phyloP scores from a whole-genome alignment of 2,113 vertebrate genomes.

The Eulemur rufifrons region DNA sequence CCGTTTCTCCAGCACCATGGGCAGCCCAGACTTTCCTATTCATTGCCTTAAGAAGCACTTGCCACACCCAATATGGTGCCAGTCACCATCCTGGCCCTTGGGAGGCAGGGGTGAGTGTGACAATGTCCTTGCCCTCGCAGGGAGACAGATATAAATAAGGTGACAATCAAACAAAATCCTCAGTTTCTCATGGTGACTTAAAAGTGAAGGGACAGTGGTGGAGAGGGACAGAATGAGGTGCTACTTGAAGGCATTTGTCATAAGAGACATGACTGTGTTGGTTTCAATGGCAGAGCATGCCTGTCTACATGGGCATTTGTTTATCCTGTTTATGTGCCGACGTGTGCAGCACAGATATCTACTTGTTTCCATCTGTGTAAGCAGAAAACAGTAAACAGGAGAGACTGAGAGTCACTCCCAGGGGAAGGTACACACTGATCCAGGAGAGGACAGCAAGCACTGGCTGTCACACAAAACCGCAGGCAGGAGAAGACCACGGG shows the following conservation, averaged over 20 bases:
- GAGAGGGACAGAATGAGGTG: rapidly evolving
- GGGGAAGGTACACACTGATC: neutral
- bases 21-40: neutral
- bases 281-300: rapidly evolving
- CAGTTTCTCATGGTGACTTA: rapidly evolving
- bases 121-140: neutral
- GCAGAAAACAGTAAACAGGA: neutral
- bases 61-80: neutral
- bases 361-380: neutral
- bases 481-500: neutral
- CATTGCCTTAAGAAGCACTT: neutral
- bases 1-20: rapidly evolving
- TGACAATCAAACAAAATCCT: no score
- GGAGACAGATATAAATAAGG: neutral
- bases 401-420: neutral
- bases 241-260: rapidly evolving
- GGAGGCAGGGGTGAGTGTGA: neutral
- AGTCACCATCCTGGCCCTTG: rapidly evolving
- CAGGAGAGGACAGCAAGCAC: no score
- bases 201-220: rapidly evolving
- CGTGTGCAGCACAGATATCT: rapidly evolving
- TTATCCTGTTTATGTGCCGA: neutral
- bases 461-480: neutral
- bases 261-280: no score
- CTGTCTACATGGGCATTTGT: rapidly evolving